phyloP scores from a whole-genome alignment of 2,888 invertebrate species.

The Athalia circularis region DNA sequence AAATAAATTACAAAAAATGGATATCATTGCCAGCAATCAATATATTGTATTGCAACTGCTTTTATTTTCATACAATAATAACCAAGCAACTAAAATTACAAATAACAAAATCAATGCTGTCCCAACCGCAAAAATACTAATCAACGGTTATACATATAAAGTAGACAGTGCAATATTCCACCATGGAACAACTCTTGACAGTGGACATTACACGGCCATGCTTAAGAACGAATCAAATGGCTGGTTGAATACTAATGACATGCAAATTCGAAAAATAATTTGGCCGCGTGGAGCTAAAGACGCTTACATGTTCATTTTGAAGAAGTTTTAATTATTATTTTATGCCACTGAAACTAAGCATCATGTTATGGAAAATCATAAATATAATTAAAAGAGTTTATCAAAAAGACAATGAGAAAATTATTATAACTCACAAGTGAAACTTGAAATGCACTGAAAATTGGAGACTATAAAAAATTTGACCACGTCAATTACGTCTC shows the following conservation, averaged over 20 bases:
- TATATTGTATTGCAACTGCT: constrained; percentile 7
- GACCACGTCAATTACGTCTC: too few species aligned
- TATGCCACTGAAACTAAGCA: too few species aligned
- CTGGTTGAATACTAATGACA: constrained; percentile 29
- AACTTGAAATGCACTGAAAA: too few species aligned
- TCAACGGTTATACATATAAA: constrained; percentile 10
- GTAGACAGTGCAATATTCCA: constrained; percentile 44
- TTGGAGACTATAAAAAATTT: too few species aligned
- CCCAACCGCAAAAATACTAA: constrained; percentile 13
- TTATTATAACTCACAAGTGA: too few species aligned
- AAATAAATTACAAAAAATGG: background rate
- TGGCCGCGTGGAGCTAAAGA: constrained; percentile 43
- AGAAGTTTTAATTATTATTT: background rate
- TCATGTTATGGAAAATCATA: too few species aligned
- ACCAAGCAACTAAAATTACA: constrained; percentile 2
- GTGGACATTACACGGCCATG: constrained; percentile 45
- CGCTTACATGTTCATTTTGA: constrained; percentile 36
- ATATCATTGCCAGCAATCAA: background rate
- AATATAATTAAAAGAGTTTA: too few species aligned
- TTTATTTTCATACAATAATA: background rate
- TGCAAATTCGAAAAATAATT: constrained; percentile 16
- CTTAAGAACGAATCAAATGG: background rate
- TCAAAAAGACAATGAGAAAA: too few species aligned
- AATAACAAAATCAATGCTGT: constrained; percentile 37
- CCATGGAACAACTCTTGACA: constrained; percentile 20